These are phyloP conservation scores for Pyrocephalus nanus DNA, from an alignment of 2,797 vertebrate genomes.

Conservation along the genomic window DNA sequence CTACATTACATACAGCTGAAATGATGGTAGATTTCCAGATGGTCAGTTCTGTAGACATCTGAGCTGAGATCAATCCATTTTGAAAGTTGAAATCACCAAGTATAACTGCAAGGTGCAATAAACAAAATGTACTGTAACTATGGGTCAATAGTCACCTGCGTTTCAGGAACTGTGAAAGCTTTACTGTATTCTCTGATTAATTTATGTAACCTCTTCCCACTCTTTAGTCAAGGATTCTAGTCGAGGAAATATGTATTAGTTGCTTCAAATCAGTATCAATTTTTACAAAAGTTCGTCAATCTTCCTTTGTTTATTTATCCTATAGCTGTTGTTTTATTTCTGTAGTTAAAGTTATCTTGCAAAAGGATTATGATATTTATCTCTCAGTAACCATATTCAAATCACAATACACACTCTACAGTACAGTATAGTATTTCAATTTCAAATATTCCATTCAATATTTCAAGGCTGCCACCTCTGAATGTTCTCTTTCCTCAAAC, in stretches of 20 bases:
- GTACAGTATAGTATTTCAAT: background rate
- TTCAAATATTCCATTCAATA: background rate
- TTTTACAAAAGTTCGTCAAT: background rate
- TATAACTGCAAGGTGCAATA: background rate
- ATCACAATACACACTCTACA: background rate
- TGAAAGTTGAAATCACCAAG: background rate
- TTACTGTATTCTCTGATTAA: background rate
- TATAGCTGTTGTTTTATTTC: background rate
- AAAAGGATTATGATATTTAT: background rate
- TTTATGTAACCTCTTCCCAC: background rate
- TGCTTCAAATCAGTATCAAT: background rate
- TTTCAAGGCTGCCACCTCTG: background rate
- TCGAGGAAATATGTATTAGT: background rate
- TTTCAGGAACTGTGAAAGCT: background rate
- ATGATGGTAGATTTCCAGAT: background rate
- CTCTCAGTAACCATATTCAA: background rate
- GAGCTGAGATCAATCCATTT: background rate
- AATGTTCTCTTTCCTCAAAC: background rate
- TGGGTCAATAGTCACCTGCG: background rate
- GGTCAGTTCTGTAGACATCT: background rate
- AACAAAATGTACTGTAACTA: background rate
- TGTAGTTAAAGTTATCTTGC: background rate
- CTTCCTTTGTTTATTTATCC: background rate
- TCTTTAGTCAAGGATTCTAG: background rate
- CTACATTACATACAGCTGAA: background rate